Evolutionary conservation across 2,113 vertebrate genomes (phyloP).

Genomic region (Arvicanthis niloticus): DNA sequence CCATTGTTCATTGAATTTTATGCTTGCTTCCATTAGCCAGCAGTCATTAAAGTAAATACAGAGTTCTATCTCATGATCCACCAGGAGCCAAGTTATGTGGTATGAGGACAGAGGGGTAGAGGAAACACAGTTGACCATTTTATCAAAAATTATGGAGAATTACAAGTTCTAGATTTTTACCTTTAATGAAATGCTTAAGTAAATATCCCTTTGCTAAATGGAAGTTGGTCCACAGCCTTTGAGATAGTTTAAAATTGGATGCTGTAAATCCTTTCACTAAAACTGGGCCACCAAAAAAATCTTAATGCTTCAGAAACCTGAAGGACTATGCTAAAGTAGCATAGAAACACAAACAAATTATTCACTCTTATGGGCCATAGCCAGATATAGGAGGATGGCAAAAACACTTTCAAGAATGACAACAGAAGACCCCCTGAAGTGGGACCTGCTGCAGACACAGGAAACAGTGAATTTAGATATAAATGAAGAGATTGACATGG

Average conservation of each 20-base stretch:
- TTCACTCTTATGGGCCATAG: neutral
- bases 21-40: conserved; percentile 70
- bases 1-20: conserved; percentile 71
- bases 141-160: conserved; percentile 52
- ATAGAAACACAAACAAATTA: neutral
- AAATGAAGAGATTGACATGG: neutral
- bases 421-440: neutral
- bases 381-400: neutral
- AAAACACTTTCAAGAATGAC: conserved; percentile 21
- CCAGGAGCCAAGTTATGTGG: neutral
- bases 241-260: neutral
- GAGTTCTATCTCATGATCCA: conserved; percentile 12
- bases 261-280: neutral
- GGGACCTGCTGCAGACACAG: neutral
- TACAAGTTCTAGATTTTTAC: conserved; percentile 7
- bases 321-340: conserved; percentile 7
- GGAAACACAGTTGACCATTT: conserved; percentile 26
- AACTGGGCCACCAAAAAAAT: neutral
- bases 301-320: neutral
- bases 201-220: neutral
- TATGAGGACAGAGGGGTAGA: conserved; percentile 38
- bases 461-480: neutral
- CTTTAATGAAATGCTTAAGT: conserved; percentile 26
- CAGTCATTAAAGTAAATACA: conserved; percentile 73
- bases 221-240: neutral